Base-by-base conservation (phyloP, 2,888 invertebrate genomes). In the Clivina fossor region DNA sequence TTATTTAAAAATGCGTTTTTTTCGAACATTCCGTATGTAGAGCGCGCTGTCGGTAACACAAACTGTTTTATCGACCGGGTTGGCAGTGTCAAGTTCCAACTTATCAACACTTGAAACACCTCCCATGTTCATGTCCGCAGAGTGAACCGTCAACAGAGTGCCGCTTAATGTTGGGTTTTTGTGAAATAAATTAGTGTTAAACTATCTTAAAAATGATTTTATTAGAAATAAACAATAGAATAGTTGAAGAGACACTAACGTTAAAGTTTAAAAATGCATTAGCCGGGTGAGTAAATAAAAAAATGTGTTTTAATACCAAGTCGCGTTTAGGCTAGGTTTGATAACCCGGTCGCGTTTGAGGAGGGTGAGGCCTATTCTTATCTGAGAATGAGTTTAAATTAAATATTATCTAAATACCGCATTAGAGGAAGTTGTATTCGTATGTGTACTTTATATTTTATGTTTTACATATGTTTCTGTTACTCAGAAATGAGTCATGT, bases 201-300 rank as follows among this genome's bases (percentile, higher is more conserved):
- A 51, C 53, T 38, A 53, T 38, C 58, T 53, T 64, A 66, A 79
- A 69, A 70, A 94, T 94, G 94, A 94, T 95, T 83, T 83, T 95
- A 76, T 83, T 99, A 75, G 98, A 99, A 86, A 95, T 96, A 80
- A 93, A 97, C 81, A 99, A 99, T 82, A 89, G 96, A 78, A 95
- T 98, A 79, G 89, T 99, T 69, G 95, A 96, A 81, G 98, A 99
- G 78, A 93, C 96, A 59, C 81, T 98, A 74, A 85, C 88, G 71
- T 84, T 92, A 69, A 97, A 97, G 84, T 95, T 95, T 78, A 91
- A 88, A 79, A 95, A 95, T 85, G 93, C 92, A 72, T 81, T 90
- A 76, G 90, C 92, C 71, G 95, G 96, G 98, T 98, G 80, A 86
- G 89, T 85, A 41, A 38, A 37, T 28, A n/a, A n/a, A n/a, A n/a